These are phyloP conservation scores for Chrysolina americana DNA, from an alignment of 2,888 invertebrate species.

Conservation along the genomic window DNA sequence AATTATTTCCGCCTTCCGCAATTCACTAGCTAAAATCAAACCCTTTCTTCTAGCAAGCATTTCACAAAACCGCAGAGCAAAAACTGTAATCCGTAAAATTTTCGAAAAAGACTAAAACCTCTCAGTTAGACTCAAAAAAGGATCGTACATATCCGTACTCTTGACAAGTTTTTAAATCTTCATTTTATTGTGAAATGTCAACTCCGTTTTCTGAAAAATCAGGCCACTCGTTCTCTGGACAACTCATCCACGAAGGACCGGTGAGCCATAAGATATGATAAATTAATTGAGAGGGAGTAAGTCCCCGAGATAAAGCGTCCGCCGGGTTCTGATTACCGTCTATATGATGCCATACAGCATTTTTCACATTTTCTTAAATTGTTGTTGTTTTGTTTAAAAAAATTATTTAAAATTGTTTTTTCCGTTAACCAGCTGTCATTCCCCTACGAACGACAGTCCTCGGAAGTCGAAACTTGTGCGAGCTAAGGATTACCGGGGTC, in stretches of 20 bases:
- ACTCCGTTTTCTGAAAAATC: background rate
- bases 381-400: too few species aligned
- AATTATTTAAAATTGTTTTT: too few species aligned
- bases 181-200: background rate
- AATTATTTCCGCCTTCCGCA: conserved; percentile 9
- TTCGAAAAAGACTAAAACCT: background rate
- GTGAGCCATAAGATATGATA: background rate
- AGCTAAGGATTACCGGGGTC: too few species aligned
- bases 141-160: background rate
- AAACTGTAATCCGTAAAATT: conserved; percentile 20
- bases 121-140: background rate
- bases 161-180: conserved; percentile 8
- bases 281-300: conserved; percentile 16
- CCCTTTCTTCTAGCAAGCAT: background rate
- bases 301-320: conserved; percentile 21
- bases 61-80: conserved; percentile 20
- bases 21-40: conserved; percentile 18
- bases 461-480: too few species aligned
- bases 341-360: conserved; percentile 11
- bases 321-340: conserved; percentile 9
- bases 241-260: conserved; percentile 17
- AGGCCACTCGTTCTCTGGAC: conserved; percentile 10
- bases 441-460: too few species aligned
- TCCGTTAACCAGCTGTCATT: too few species aligned
- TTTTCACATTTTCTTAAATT: conserved; percentile 3